A percentile compares a stretch with the other conserved stretches of the same genome.
These are phyloP conservation scores for Calameuta idolon DNA, from an alignment of 2,888 invertebrate genomes.

Conservation along the genomic window DNA sequence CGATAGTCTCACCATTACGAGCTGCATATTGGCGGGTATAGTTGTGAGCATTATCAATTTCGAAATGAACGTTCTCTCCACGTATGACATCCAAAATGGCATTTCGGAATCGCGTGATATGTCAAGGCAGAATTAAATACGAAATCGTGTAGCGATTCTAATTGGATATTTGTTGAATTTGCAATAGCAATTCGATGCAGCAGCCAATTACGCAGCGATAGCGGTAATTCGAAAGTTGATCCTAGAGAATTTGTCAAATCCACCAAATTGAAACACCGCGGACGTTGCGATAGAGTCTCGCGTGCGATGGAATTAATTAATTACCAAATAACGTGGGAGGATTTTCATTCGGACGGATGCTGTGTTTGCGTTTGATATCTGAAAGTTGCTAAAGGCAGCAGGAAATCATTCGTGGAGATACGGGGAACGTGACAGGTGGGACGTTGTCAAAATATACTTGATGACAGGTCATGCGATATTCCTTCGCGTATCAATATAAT, in stretches of 20 bases:
- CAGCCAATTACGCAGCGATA: neutral
- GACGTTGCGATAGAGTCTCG: neutral
- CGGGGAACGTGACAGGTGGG: neutral
- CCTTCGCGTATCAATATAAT: slow-evolving; percentile 7
- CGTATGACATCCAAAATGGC: neutral
- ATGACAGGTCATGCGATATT: neutral
- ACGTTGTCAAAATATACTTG: neutral
- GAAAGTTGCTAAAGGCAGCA: neutral
- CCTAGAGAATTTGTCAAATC: neutral
- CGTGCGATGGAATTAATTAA: neutral
- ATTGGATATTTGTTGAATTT: neutral
- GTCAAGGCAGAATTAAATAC: neutral
- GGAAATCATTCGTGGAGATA: neutral
- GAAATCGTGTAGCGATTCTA: neutral
- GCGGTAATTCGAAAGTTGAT: neutral
- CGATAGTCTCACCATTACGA: neutral
- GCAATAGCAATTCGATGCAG: neutral
- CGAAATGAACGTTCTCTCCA: neutral
- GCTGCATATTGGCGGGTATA: neutral
- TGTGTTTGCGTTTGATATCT: neutral
- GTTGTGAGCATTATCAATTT: neutral
- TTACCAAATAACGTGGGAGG: neutral
- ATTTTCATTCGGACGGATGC: neutral
- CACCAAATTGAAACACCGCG: neutral
- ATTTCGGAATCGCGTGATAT: neutral